Conservation (phyloP, 2,888 invertebrate species). For the Parnassius smintheus region DNA sequence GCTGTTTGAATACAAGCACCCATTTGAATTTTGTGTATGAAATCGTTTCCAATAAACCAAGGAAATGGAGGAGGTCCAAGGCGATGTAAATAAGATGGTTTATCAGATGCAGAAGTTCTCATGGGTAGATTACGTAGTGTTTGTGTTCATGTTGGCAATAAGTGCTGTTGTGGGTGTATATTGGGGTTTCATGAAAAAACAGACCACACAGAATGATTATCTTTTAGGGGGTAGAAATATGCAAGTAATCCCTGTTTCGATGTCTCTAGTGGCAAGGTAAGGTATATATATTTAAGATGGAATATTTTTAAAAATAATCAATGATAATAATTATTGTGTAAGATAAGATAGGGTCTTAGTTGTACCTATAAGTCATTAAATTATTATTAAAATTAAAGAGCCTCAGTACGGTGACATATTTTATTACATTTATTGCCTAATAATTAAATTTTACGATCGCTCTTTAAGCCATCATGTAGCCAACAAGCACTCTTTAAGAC, state of each 20-base stretch:
- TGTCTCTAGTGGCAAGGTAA: constrained; percentile 92
- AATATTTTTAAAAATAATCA: too few relatives aligned
- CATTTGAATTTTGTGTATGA: constrained; percentile 35
- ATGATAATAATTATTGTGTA: too few relatives aligned
- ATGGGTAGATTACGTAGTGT: constrained; percentile 89
- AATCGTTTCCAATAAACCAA: constrained; percentile 27
- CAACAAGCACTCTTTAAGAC: too few relatives aligned
- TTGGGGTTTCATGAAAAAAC: constrained; percentile 87
- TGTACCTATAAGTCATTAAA: too few relatives aligned
- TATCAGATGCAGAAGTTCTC: constrained; percentile 83
- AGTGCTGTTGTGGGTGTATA: constrained; percentile 91
- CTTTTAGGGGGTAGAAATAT: constrained; percentile 91
- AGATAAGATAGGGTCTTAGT: too few relatives aligned
- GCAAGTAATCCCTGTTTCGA: constrained; percentile 90
- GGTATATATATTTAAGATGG: constrained; percentile 16
- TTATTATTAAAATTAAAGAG: too few relatives aligned
- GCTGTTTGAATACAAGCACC: constrained; percentile 57
- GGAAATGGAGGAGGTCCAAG: constrained; percentile 51
- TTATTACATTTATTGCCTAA: too few relatives aligned
- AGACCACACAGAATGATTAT: constrained; percentile 84
- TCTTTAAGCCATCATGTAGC: too few relatives aligned
- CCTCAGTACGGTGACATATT: too few relatives aligned
- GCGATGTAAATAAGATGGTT: constrained; percentile 72
- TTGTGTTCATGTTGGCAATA: constrained; percentile 86
- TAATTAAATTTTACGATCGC: too few relatives aligned